Evolutionary conservation across 2,888 invertebrate genomes (phyloP).

Genomic region (Eurytoma californica): DNA sequence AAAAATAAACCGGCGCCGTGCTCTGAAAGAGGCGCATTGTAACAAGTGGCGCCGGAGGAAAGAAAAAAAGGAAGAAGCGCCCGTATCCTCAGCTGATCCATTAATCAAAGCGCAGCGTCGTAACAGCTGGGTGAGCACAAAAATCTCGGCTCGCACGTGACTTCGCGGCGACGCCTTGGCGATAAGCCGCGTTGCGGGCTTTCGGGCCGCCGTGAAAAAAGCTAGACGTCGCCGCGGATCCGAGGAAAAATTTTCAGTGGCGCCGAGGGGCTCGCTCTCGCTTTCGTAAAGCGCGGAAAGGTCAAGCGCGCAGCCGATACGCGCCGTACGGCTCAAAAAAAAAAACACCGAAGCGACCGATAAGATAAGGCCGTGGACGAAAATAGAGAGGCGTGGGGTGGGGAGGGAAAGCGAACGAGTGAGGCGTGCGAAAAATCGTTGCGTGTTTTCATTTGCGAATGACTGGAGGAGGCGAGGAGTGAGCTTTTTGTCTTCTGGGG

Average conservation of each 20-base stretch:
- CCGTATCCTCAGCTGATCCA: too few species aligned
- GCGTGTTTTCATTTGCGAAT: too few species aligned
- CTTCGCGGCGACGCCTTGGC: background rate
- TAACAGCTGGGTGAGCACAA: too few species aligned
- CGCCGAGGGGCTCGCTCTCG: constrained; percentile 41
- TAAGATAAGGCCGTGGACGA: constrained; percentile 17
- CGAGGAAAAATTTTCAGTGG: background rate
- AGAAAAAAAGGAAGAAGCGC: too few species aligned
- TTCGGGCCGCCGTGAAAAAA: background rate
- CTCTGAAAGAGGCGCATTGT: too few species aligned
- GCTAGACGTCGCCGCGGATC: background rate
- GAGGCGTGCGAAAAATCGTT: too few species aligned
- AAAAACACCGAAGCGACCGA: constrained; percentile 3
- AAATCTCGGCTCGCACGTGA: background rate
- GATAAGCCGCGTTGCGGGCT: background rate
- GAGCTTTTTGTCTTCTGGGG: too few species aligned
- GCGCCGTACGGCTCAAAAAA: background rate
- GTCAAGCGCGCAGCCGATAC: constrained; percentile 3
- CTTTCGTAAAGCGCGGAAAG: constrained; percentile 34
- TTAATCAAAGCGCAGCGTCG: too few species aligned
- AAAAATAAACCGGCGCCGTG: too few species aligned
- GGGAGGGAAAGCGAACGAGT: too few species aligned
- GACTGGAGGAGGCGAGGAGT: too few species aligned
- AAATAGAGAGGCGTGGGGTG: constrained; percentile 12
- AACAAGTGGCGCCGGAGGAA: too few species aligned